A percentile compares a stretch with the other conserved stretches of the same genome.
Evolutionary conservation across 35 echinoderm and acorn worm species (phyloP).

Genomic region (Apostichopus parvimensis): DNA sequence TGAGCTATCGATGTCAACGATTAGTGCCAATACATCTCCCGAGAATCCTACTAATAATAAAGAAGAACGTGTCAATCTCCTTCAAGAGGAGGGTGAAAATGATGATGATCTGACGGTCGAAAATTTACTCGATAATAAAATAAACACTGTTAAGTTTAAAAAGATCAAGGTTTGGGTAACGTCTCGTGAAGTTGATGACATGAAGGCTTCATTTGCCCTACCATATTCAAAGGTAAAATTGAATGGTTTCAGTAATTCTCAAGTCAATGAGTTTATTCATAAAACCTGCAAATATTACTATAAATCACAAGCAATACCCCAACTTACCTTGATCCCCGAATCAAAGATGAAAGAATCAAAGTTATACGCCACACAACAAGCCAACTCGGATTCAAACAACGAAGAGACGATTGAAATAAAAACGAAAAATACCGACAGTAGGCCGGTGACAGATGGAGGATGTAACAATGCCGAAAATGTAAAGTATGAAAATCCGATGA

Average conservation of each 20-base stretch:
- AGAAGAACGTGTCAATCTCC: neutral
- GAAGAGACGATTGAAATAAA: too few relatives aligned
- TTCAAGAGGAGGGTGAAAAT: too few relatives aligned
- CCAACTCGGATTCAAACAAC: too few relatives aligned
- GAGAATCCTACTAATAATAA: neutral
- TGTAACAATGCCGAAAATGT: neutral
- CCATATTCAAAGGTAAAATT: neutral
- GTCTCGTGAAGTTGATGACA: constrained; percentile 31
- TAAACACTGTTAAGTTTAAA: neutral
- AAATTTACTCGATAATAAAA: neutral
- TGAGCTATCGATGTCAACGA: neutral
- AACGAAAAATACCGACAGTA: too few relatives aligned
- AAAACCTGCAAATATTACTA: constrained; percentile 30
- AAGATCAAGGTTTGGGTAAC: constrained; percentile 28
- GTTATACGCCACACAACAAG: too few relatives aligned
- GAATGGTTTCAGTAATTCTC: neutral
- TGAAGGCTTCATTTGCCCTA: neutral
- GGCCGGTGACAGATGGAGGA: too few relatives aligned
- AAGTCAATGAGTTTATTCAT: neutral
- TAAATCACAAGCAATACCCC: neutral
- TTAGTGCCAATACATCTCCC: neutral
- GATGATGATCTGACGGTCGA: neutral
- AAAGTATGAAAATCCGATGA: neutral
- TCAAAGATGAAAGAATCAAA: neutral
- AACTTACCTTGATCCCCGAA: neutral